Conservation (phyloP, 53 echinoderm and acorn worm genomes). For the Antedon mediterranea region DNA sequence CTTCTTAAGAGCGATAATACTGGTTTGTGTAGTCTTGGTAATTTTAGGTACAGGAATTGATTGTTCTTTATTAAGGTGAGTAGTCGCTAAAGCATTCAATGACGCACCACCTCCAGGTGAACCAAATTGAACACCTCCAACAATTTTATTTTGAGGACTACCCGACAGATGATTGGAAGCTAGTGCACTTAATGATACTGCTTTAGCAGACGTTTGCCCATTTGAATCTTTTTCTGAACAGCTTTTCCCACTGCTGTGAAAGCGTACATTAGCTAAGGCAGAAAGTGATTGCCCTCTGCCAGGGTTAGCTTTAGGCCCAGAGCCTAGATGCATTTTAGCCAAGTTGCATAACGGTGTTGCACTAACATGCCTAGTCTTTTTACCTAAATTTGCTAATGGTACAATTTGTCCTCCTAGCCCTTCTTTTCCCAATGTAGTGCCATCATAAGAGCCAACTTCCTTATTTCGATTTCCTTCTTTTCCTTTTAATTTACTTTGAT, state of each 20-base stretch:
- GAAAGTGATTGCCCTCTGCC: not conserved
- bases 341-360: not conserved
- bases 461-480: too few relatives aligned
- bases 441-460: not conserved
- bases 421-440: not conserved
- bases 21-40: not conserved
- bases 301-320: not conserved
- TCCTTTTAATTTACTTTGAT: too few relatives aligned
- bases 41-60: not conserved
- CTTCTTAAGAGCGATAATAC: not conserved
- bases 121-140: not conserved
- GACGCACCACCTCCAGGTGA: not conserved
- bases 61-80: not conserved
- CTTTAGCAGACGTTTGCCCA: not conserved
- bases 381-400: not conserved
- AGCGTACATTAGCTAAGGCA: not conserved
- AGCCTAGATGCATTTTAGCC: not conserved
- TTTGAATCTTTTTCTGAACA: not conserved
- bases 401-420: not conserved
- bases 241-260: not conserved
- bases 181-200: not conserved
- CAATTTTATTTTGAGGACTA: not conserved
- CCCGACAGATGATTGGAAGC: not conserved
- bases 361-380: not conserved
- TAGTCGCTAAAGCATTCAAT: not conserved